Evolutionary conservation across 2,888 invertebrate genomes (phyloP).

Genomic region (Rotaria magnacalcarata): DNA sequence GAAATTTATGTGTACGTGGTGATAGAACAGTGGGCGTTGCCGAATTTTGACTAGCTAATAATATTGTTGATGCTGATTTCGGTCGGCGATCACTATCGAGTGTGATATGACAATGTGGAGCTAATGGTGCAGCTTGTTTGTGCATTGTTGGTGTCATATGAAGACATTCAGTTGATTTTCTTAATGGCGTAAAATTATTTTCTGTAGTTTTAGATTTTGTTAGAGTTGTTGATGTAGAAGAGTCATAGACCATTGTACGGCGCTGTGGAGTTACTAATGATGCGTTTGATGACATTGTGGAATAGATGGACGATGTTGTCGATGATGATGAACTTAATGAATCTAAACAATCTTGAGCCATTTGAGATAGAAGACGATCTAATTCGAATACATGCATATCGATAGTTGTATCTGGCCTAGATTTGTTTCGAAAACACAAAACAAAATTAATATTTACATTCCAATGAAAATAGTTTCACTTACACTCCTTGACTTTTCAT

Average conservation of each 20-base stretch:
- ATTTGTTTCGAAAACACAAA: background rate
- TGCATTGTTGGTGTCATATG: background rate
- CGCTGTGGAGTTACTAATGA: background rate
- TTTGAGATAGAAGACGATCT: slow-evolving; percentile 18
- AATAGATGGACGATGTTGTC: background rate
- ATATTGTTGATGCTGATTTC: background rate
- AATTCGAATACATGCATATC: slow-evolving; percentile 29
- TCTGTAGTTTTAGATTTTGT: background rate
- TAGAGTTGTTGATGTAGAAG: background rate
- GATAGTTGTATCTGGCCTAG: background rate
- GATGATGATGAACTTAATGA: background rate
- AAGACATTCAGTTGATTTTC: slow-evolving; percentile 21
- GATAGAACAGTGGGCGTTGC: background rate
- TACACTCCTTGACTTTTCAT: slow-evolving; percentile 21
- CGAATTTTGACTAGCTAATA: background rate
- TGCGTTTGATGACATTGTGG: background rate
- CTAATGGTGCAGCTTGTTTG: background rate
- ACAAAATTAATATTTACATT: background rate
- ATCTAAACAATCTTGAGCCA: slow-evolving; percentile 29
- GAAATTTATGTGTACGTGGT: background rate
- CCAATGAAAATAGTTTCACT: background rate
- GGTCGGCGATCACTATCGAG: background rate
- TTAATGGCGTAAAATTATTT: slow-evolving; percentile 9
- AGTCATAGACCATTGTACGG: background rate
- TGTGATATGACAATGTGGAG: background rate